Percentiles rank a stretch among this genome's conserved stretches.
These are phyloP conservation scores for Hyperoplus lanceolatus DNA, from an alignment of 2,797 vertebrate genomes.

Conservation along the genomic window DNA sequence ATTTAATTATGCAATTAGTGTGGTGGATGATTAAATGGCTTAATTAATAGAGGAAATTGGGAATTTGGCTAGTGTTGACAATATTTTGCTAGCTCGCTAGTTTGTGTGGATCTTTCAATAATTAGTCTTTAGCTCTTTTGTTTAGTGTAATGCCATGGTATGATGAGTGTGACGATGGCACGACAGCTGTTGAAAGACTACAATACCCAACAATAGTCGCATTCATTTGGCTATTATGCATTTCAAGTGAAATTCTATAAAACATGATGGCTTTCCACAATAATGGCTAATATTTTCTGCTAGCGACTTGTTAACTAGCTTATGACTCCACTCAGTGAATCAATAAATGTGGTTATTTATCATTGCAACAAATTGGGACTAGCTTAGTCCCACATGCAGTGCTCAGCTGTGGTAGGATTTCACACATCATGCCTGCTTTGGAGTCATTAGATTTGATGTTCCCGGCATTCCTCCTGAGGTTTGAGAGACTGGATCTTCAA, in stretches of 20 bases:
- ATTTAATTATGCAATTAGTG: slow-evolving; percentile 89
- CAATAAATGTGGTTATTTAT: slow-evolving; percentile 70
- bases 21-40: slow-evolving; percentile 86
- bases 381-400: slow-evolving; percentile 43
- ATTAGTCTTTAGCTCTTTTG: slow-evolving; percentile 82
- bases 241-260: slow-evolving; percentile 71
- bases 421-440: slow-evolving; percentile 81
- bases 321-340: slow-evolving; percentile 72
- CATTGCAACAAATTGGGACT: slow-evolving; percentile 33
- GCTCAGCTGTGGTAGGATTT: slow-evolving; percentile 79
- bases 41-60: slow-evolving; percentile 87
- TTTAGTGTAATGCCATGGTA: slow-evolving; percentile 76
- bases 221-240: slow-evolving; percentile 74
- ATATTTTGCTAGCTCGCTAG: slow-evolving; percentile 80
- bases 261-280: slow-evolving; percentile 49
- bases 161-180: slow-evolving; percentile 73
- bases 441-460: slow-evolving; percentile 79
- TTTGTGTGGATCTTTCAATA: slow-evolving; percentile 81
- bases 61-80: slow-evolving; percentile 82
- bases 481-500: slow-evolving; percentile 76
- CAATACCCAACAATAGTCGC: slow-evolving; percentile 62
- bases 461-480: slow-evolving; percentile 71
- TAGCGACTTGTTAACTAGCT: slow-evolving; percentile 60
- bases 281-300: slow-evolving; percentile 63
- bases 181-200: slow-evolving; percentile 72